Conservation (phyloP, 2,113 vertebrate species). For the Promerops cafer region DNA sequence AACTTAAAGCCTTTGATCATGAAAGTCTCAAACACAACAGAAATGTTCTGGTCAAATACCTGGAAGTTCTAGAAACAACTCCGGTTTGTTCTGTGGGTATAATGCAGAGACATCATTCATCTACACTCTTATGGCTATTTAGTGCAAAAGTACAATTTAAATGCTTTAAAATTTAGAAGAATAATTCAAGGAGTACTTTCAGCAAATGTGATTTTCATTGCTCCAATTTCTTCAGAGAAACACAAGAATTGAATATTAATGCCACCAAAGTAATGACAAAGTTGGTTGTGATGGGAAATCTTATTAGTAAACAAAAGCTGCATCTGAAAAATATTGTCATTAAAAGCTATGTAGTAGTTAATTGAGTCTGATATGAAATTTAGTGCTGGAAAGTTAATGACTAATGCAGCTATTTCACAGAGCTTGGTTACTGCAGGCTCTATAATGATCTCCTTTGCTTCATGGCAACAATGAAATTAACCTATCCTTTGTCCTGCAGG, state of each 20-base stretch:
- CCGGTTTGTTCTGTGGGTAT: neutral
- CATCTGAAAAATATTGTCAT: slow-evolving; percentile 75
- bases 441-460: slow-evolving; percentile 75
- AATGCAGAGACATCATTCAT: neutral
- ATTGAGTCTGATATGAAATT: slow-evolving; percentile 81
- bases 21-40: slow-evolving; percentile 18
- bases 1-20: slow-evolving; percentile 4
- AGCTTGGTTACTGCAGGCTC: slow-evolving; percentile 73
- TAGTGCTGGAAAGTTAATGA: slow-evolving; percentile 78
- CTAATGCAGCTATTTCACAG: slow-evolving; percentile 78
- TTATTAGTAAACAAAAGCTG: slow-evolving; percentile 78
- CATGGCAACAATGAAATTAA: slow-evolving; percentile 77
- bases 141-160: slow-evolving; percentile 47
- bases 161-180: slow-evolving; percentile 52
- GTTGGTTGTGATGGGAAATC: slow-evolving; percentile 65
- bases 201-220: slow-evolving; percentile 66
- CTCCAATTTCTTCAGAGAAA: slow-evolving; percentile 65
- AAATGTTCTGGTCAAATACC: slow-evolving; percentile 20
- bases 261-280: slow-evolving; percentile 52
- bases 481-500: slow-evolving; percentile 81
- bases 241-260: slow-evolving; percentile 68
- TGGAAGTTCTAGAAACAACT: neutral
- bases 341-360: slow-evolving; percentile 79
- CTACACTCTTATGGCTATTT: slow-evolving; percentile 31
- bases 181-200: slow-evolving; percentile 60